A percentile compares a stretch with the other conserved stretches of the same genome.
These are phyloP conservation scores for Galerucella pusilla DNA, from an alignment of 2,888 invertebrate genomes.

Conservation along the genomic window DNA sequence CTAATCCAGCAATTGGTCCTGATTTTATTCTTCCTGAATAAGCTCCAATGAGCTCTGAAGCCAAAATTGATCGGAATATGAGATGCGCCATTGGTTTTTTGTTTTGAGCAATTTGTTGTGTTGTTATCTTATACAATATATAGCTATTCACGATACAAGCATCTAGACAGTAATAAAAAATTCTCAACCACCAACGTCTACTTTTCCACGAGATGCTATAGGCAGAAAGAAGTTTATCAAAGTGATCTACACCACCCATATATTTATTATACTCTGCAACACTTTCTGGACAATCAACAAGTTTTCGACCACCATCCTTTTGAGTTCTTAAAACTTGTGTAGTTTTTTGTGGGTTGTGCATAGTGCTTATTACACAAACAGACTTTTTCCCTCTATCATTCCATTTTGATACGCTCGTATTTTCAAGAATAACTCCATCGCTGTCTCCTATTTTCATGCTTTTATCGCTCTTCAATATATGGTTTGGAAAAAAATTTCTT, in stretches of 20 bases:
- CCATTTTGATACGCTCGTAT: neutral
- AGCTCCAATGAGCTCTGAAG: constrained; percentile 9
- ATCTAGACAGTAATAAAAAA: constrained; percentile 20
- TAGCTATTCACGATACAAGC: constrained; percentile 15
- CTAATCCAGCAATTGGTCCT: neutral
- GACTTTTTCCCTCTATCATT: constrained; percentile 1
- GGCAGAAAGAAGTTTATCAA: constrained; percentile 21
- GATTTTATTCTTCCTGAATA: neutral
- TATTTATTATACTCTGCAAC: neutral
- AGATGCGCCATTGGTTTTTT: neutral
- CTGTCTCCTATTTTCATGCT: neutral
- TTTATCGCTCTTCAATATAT: neutral
- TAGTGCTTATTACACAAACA: constrained; percentile 15
- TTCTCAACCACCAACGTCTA: constrained; percentile 20
- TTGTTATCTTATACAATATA: constrained; percentile 7
- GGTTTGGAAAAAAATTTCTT: neutral
- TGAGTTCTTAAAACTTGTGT: constrained; percentile 7
- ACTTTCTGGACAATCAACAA: constrained; percentile 10
- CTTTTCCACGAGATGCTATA: constrained; percentile 15
- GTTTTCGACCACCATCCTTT: constrained; percentile 1
- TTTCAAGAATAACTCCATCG: constrained; percentile 2
- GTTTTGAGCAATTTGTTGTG: neutral
- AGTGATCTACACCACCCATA: neutral
- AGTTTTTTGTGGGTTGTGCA: constrained; percentile 11
- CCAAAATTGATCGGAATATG: constrained; percentile 9